Percentiles rank a stretch among this genome's conserved stretches.
Evolutionary conservation across 2,888 invertebrate species (phyloP).

Genomic region (Thalpophila matura): DNA sequence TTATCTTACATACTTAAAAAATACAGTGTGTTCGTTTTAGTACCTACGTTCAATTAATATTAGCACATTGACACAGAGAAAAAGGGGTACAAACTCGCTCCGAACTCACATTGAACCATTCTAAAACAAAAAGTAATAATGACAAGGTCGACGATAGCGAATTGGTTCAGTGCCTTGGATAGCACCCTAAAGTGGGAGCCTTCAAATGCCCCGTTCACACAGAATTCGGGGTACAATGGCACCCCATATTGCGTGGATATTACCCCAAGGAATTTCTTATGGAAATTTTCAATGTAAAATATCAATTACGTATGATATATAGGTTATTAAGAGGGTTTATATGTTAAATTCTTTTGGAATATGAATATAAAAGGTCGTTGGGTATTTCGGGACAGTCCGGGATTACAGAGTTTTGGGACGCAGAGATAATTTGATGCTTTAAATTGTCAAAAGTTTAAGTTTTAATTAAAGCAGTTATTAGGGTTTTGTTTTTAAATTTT

Average conservation of each 20-base stretch:
- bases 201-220: conserved; percentile 56
- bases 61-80: background rate
- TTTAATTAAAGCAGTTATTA: conserved; percentile 26
- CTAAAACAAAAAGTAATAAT: conserved; percentile 46
- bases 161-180: conserved; percentile 57
- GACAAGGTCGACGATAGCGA: conserved; percentile 48
- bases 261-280: conserved; percentile 48
- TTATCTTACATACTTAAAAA: background rate
- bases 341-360: conserved; percentile 41
- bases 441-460: conserved; percentile 21
- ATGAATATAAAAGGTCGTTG: conserved; percentile 12
- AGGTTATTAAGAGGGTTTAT: conserved; percentile 36
- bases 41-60: conserved; percentile 14
- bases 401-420: conserved; percentile 20
- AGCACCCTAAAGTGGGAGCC: conserved; percentile 43
- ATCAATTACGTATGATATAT: conserved; percentile 53
- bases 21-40: background rate
- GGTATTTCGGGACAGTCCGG: conserved; percentile 1
- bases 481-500: conserved; percentile 22
- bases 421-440: conserved; percentile 23
- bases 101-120: conserved; percentile 21
- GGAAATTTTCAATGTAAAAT: conserved; percentile 49
- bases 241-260: conserved; percentile 53
- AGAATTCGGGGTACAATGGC: conserved; percentile 53
- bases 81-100: conserved; percentile 29